These are phyloP conservation scores for Diprion similis DNA, from an alignment of 1,140 invertebrate genomes.

Conservation along the genomic window DNA sequence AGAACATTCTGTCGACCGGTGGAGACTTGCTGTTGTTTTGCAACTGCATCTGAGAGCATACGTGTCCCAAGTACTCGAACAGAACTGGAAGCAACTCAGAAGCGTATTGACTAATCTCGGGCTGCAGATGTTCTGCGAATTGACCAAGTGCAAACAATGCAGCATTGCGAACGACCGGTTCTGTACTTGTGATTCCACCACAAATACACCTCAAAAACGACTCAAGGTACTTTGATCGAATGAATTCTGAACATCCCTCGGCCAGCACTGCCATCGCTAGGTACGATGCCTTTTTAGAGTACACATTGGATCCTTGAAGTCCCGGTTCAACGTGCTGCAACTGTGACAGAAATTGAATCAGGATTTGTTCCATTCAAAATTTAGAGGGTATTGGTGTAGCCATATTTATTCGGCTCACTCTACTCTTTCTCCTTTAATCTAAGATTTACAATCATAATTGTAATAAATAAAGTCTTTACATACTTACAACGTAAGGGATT, in stretches of 20 bases:
- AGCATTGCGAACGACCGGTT: slow-evolving; percentile 72
- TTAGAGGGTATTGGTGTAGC: not conserved
- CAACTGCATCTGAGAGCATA: slow-evolving; percentile 62
- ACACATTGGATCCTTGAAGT: slow-evolving; percentile 65
- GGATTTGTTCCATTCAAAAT: not conserved
- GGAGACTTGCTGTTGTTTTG: slow-evolving; percentile 66
- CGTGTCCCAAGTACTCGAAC: slow-evolving; percentile 72
- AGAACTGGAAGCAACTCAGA: slow-evolving; percentile 76
- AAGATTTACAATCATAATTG: not conserved
- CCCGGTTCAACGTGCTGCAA: slow-evolving; percentile 69
- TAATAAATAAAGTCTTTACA: slow-evolving; percentile 9
- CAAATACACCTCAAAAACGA: slow-evolving; percentile 74
- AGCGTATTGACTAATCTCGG: slow-evolving; percentile 75
- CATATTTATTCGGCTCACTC: not conserved
- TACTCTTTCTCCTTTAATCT: not conserved
- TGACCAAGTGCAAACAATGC: slow-evolving; percentile 84
- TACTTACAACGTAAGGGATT: slow-evolving; percentile 71
- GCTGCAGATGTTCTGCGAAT: slow-evolving; percentile 82
- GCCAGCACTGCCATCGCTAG: slow-evolving; percentile 77
- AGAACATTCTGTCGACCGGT: slow-evolving; percentile 77
- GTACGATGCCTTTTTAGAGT: slow-evolving; percentile 74
- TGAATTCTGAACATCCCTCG: slow-evolving; percentile 82
- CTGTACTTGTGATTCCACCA: slow-evolving; percentile 71
- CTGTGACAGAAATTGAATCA: slow-evolving; percentile 46
- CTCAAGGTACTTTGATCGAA: slow-evolving; percentile 75